Conservation (phyloP, 2,113 vertebrate genomes). For the Coregonus clupeaformis region DNA sequence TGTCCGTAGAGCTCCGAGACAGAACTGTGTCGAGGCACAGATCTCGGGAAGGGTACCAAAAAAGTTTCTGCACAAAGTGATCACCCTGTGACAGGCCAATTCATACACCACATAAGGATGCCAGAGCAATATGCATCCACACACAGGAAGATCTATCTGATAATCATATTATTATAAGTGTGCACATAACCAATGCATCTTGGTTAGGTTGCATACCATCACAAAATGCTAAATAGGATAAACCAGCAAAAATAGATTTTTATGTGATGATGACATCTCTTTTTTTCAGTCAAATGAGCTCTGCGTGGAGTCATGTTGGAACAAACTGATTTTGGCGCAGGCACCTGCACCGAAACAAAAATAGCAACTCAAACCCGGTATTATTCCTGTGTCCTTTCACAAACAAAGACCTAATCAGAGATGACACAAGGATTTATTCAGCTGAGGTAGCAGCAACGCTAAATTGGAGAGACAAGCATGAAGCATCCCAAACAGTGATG, state of each 20-base stretch:
- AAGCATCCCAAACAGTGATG: conserved; percentile 36
- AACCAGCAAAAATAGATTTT: too few relatives aligned
- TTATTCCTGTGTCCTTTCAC: neutral
- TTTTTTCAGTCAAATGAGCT: neutral
- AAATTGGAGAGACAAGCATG: neutral
- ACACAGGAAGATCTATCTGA: neutral
- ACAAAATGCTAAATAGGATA: too few relatives aligned
- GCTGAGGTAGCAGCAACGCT: conserved; percentile 2
- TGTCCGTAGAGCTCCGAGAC: too few relatives aligned
- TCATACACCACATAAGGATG: conserved; percentile 10
- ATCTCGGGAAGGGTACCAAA: too few relatives aligned
- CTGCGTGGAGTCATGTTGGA: neutral
- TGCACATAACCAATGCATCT: neutral
- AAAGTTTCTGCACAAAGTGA: conserved; percentile 40
- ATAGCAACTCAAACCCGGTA: conserved; percentile 9
- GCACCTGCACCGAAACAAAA: neutral
- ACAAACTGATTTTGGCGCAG: neutral
- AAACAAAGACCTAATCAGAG: neutral
- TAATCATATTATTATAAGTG: neutral
- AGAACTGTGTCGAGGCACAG: too few relatives aligned
- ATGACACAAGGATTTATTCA: conserved; percentile 1
- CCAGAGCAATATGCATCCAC: conserved; percentile 23
- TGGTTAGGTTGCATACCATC: neutral
- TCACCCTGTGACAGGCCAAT: conserved; percentile 47
- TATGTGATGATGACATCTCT: too few relatives aligned